Evolutionary conservation across 2,797 vertebrate species (phyloP).

Genomic region (Mormyrops boulengeri): DNA sequence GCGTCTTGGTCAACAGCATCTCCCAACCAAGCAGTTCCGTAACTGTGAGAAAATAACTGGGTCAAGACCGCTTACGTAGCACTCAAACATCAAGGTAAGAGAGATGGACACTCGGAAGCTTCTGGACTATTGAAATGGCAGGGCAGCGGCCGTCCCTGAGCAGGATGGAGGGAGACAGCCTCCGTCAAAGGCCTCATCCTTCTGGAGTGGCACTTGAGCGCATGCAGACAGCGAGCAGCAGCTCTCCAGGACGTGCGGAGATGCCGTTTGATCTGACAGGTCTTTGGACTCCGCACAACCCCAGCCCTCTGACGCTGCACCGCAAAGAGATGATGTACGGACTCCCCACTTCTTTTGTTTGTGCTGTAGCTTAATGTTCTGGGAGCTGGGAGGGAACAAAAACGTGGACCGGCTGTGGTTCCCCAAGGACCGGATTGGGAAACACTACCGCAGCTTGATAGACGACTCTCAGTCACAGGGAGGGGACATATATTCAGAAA

Average conservation of each 20-base stretch:
- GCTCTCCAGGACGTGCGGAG: constrained; percentile 15
- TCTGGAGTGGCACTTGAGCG: not conserved
- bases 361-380: not conserved
- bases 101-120: not conserved
- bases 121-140: not conserved
- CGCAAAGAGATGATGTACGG: constrained; percentile 30
- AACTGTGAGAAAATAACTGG: not conserved
- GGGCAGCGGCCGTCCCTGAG: not conserved
- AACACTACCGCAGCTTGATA: constrained; percentile 23
- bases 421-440: not conserved
- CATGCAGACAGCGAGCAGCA: not conserved
- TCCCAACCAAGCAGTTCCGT: not conserved
- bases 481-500: constrained; percentile 7
- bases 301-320: constrained; percentile 16
- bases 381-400: not conserved
- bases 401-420: not conserved
- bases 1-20: not conserved
- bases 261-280: constrained; percentile 37
- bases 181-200: not conserved
- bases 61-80: not conserved
- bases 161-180: not conserved
- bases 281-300: constrained; percentile 37
- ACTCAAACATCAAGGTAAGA: not conserved
- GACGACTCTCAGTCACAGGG: constrained; percentile 22
- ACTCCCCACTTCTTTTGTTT: constrained; percentile 26